phyloP scores from a whole-genome alignment of 2,113 vertebrate genomes.

The Amphiprion percula region DNA sequence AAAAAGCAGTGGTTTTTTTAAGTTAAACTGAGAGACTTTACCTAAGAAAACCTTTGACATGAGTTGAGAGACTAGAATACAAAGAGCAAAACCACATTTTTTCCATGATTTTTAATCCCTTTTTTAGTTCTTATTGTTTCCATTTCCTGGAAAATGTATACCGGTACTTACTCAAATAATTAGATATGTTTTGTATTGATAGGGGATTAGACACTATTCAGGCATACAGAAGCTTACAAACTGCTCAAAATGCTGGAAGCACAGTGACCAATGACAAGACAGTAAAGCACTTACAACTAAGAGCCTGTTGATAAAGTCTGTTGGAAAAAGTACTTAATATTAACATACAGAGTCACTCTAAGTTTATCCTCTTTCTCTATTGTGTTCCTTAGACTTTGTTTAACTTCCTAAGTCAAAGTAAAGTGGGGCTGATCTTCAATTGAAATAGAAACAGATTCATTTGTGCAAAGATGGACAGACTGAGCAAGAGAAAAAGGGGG shows the following conservation, averaged over 20 bases:
- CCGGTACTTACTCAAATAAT: neutral
- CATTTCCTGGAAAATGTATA: neutral
- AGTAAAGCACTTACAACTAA: slow-evolving; percentile 37
- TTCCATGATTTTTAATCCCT: neutral
- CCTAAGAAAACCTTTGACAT: neutral
- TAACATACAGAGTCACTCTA: slow-evolving; percentile 68
- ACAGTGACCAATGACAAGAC: slow-evolving; percentile 41
- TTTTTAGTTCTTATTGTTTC: neutral
- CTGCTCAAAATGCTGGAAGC: slow-evolving; percentile 20
- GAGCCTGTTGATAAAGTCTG: slow-evolving; percentile 48
- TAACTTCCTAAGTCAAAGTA: slow-evolving; percentile 69
- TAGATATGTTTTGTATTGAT: slow-evolving; percentile 64
- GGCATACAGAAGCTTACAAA: slow-evolving; percentile 64
- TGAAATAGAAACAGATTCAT: slow-evolving; percentile 77
- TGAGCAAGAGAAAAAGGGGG: slow-evolving; percentile 48
- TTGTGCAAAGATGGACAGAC: slow-evolving; percentile 62
- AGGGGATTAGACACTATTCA: slow-evolving; percentile 86
- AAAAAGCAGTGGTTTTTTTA: slow-evolving; percentile 85
- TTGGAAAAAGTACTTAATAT: slow-evolving; percentile 73
- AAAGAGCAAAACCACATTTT: neutral
- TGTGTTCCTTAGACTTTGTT: slow-evolving; percentile 72
- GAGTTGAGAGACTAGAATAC: slow-evolving; percentile 4
- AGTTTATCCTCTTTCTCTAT: slow-evolving; percentile 62
- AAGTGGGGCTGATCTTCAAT: slow-evolving; percentile 74
- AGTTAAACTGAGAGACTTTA: slow-evolving; percentile 36